Conservation (phyloP, 2,113 vertebrate species). For the Phaethon lepturus region DNA sequence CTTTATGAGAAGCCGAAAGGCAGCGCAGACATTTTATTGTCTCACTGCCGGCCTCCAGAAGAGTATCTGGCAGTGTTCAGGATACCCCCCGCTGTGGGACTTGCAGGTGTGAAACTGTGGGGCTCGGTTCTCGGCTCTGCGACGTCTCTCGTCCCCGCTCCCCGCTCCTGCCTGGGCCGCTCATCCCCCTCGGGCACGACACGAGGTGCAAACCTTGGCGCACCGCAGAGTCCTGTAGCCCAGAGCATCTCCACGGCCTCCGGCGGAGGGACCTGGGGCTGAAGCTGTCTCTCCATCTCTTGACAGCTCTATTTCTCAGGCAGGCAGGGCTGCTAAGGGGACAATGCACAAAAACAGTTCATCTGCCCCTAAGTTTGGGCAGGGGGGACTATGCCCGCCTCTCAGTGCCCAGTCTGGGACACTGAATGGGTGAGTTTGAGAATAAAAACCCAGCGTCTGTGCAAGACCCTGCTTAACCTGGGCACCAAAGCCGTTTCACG, state of each 20-base stretch:
- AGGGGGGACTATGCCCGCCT: fast-evolving
- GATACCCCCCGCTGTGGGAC: background rate
- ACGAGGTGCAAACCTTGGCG: background rate
- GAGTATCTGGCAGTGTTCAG: background rate
- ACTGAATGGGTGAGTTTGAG: fast-evolving
- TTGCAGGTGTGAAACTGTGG: background rate
- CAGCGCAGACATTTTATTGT: background rate
- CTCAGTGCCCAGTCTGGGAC: background rate
- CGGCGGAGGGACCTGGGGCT: background rate
- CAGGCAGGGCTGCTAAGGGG: background rate
- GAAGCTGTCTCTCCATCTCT: background rate
- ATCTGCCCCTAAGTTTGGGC: background rate
- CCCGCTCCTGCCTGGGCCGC: background rate
- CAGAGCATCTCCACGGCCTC: fast-evolving
- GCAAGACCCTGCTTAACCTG: fast-evolving
- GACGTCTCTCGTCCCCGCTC: background rate
- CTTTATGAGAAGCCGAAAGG: slow-evolving; percentile 26
- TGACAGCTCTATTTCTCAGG: background rate
- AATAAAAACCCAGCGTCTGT: background rate
- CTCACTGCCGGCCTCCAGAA: background rate
- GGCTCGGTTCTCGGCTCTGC: fast-evolving
- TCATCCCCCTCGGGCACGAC: fast-evolving
- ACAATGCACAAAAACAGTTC: background rate
- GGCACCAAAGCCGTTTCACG: background rate
- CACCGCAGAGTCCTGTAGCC: fast-evolving